Conservation (phyloP, 2,888 invertebrate genomes). For the Diadegma fenestrale region DNA sequence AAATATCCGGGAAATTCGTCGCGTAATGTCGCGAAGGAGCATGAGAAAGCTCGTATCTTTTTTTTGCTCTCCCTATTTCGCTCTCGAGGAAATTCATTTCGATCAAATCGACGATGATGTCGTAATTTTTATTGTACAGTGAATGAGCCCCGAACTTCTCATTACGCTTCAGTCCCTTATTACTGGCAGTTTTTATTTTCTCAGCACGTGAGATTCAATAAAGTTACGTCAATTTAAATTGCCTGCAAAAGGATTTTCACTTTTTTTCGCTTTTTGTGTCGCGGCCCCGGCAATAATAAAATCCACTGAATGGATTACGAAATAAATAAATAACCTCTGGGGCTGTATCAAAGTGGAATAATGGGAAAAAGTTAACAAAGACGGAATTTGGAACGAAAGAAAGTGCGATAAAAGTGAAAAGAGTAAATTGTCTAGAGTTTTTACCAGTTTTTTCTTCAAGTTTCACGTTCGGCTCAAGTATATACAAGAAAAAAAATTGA, state of each 20-base stretch:
- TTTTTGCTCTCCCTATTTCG: background rate
- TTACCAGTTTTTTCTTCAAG: slow-evolving; percentile 30
- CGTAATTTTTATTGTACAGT: slow-evolving; percentile 28
- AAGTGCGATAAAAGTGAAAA: slow-evolving; percentile 1
- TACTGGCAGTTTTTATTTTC: background rate
- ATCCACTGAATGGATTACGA: background rate
- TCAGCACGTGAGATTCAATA: background rate
- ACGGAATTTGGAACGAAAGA: background rate
- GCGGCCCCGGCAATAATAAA: slow-evolving; percentile 8
- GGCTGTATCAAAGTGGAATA: slow-evolving; percentile 1
- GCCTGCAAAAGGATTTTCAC: background rate
- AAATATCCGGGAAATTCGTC: slow-evolving; percentile 4
- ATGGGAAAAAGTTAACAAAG: background rate
- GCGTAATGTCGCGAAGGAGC: background rate
- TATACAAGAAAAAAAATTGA: too few species aligned
- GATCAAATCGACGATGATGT: slow-evolving; percentile 22
- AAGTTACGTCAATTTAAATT: background rate
- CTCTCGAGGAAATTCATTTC: background rate
- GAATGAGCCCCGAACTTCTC: slow-evolving; percentile 24
- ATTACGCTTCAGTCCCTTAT: slow-evolving; percentile 9
- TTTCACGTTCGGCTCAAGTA: slow-evolving; percentile 38
- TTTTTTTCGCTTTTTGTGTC: background rate
- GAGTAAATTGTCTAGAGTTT: slow-evolving; percentile 22
- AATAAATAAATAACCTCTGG: slow-evolving; percentile 2
- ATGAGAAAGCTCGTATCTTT: slow-evolving; percentile 8